phyloP scores from a whole-genome alignment of 2,888 invertebrate species.

The Thymelicus acteon region DNA sequence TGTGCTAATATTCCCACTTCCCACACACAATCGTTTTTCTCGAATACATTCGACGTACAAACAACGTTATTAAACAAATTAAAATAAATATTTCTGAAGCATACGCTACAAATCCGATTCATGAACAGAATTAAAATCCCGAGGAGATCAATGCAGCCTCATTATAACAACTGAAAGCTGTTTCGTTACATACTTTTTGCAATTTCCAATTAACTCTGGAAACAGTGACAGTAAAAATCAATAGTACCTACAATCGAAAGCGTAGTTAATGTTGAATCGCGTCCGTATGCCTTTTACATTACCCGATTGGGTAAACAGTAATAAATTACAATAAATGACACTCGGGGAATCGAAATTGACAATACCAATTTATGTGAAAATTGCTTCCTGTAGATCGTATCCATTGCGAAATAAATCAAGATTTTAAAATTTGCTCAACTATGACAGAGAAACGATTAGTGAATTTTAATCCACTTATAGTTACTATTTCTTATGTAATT shows the following conservation, averaged over 20 bases:
- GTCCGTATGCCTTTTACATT: conserved; percentile 34
- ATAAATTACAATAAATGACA: conserved; percentile 66
- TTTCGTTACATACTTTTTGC: conserved; percentile 17
- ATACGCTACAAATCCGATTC: not conserved
- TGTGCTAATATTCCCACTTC: no score
- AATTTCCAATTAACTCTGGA: conserved; percentile 27
- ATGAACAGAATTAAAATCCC: not conserved
- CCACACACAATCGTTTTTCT: no score
- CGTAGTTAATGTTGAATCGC: conserved; percentile 33
- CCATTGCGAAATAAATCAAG: conserved; percentile 59
- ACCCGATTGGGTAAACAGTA: conserved; percentile 55
- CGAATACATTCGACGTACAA: no score
- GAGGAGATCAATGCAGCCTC: not conserved
- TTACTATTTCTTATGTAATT: no score
- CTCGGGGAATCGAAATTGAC: conserved; percentile 65
- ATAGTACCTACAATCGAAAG: conserved; percentile 32
- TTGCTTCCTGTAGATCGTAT: conserved; percentile 54
- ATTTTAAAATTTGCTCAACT: conserved; percentile 17
- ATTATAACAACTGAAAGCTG: conserved; percentile 7
- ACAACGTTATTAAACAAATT: no score
- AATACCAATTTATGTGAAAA: conserved; percentile 67
- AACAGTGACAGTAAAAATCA: conserved; percentile 34
- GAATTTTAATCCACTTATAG: not conserved
- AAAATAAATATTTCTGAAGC: no score
- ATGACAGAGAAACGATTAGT: not conserved